phyloP scores from a whole-genome alignment of 2,797 vertebrate species.

The Capromys pilorides region DNA sequence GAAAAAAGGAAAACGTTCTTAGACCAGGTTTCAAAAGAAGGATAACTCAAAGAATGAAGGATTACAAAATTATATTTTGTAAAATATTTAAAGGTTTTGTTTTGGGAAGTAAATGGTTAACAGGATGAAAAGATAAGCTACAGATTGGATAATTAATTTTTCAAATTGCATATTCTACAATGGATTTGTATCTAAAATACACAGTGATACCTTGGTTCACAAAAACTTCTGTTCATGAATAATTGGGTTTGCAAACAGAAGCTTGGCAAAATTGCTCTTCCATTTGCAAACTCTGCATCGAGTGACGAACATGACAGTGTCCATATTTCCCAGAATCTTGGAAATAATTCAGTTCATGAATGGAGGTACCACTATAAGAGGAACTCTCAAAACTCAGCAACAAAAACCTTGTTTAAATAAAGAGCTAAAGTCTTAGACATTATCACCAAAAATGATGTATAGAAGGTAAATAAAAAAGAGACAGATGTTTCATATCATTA shows the following conservation, averaged over 20 bases:
- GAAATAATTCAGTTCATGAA: background rate
- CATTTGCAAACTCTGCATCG: background rate
- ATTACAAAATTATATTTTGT: background rate
- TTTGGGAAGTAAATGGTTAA: background rate
- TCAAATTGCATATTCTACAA: background rate
- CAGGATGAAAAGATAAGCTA: background rate
- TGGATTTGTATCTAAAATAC: background rate
- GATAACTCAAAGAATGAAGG: background rate
- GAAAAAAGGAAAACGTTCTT: background rate
- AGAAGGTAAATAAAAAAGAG: background rate
- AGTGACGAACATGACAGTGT: background rate
- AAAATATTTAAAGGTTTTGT: background rate
- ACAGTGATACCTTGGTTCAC: background rate
- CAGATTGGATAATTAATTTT: background rate
- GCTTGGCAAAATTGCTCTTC: background rate
- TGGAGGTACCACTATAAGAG: background rate
- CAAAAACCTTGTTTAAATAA: background rate
- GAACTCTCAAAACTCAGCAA: background rate
- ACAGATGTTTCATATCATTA: background rate
- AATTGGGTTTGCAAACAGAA: background rate
- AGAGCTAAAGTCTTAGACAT: background rate
- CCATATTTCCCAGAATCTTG: background rate
- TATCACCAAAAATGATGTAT: background rate
- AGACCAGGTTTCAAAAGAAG: background rate
- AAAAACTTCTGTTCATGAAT: background rate